Evolutionary conservation across 2,888 invertebrate species (phyloP).

Genomic region (Colostygia pectinataria): DNA sequence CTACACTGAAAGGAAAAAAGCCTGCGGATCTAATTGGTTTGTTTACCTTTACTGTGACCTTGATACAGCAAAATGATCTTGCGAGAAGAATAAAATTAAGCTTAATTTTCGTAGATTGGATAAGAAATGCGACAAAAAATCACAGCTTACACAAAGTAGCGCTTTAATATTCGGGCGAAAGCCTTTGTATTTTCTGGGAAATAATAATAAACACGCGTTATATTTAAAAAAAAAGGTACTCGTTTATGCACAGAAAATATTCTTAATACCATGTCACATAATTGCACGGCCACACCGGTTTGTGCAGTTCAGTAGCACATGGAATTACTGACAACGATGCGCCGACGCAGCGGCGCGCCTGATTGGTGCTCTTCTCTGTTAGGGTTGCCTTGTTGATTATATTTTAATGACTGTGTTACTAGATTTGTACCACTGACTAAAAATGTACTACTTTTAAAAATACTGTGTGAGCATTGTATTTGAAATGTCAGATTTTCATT

Average conservation of each 20-base stretch:
- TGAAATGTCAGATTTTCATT: too few species aligned
- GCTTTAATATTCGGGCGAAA: too few species aligned
- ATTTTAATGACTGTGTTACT: conserved; percentile 1
- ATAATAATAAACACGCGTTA: conserved; percentile 1
- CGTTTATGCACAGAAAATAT: conserved; percentile 22
- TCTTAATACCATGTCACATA: conserved; percentile 68
- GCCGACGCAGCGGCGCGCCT: conserved; percentile 56
- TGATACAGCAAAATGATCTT: conserved; percentile 22
- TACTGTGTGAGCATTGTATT: too few species aligned
- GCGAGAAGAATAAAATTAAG: neutral
- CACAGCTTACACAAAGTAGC: too few species aligned
- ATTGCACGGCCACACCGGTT: conserved; percentile 67
- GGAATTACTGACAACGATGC: conserved; percentile 71
- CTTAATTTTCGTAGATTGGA: neutral
- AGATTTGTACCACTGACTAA: too few species aligned
- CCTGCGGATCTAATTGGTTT: conserved; percentile 45
- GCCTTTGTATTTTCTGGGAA: too few species aligned
- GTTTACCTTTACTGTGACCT: conserved; percentile 43
- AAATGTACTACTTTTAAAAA: too few species aligned
- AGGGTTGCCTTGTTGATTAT: conserved; percentile 41
- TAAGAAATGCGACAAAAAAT: too few species aligned
- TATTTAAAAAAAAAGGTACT: conserved; percentile 12
- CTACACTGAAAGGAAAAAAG: conserved; percentile 36
- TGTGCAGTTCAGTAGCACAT: conserved; percentile 53
- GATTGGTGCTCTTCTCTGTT: conserved; percentile 54